Percentiles rank a stretch among this genome's conserved stretches.
These are phyloP conservation scores for Cordilura impudica DNA, from an alignment of 2,888 invertebrate species.

Conservation along the genomic window DNA sequence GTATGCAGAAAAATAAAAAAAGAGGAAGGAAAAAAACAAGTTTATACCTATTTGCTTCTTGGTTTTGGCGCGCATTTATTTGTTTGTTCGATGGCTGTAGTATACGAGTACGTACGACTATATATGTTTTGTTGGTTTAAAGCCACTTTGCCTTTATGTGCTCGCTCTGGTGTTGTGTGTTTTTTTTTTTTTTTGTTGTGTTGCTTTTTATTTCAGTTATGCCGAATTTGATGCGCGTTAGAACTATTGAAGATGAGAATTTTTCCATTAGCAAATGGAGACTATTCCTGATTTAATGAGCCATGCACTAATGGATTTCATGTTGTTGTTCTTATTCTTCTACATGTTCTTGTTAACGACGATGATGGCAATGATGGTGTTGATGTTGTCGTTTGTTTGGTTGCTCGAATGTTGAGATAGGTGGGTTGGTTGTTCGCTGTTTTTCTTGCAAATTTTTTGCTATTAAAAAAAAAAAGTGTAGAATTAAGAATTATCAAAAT, in stretches of 20 bases:
- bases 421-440: constrained; percentile 13
- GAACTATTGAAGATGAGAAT: constrained; percentile 64
- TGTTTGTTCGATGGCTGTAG: constrained; percentile 8
- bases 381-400: constrained; percentile 44
- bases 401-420: constrained; percentile 6
- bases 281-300: constrained; percentile 77
- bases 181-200: background rate
- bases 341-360: constrained; percentile 15
- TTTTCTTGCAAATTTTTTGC: constrained; percentile 2
- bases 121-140: constrained; percentile 51
- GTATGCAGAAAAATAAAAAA: constrained; percentile 18
- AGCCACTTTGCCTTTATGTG: constrained; percentile 47
- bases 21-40: constrained; percentile 2
- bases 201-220: constrained; percentile 28
- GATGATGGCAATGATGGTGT: constrained; percentile 14
- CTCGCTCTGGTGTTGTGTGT: background rate
- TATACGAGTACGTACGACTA: constrained; percentile 5
- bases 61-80: constrained; percentile 18
- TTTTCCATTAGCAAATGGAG: constrained; percentile 77
- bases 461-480: constrained; percentile 51
- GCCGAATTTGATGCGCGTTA: constrained; percentile 60
- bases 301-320: constrained; percentile 74
- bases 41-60: constrained; percentile 15
- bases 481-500: constrained; percentile 55
- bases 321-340: constrained; percentile 52